phyloP scores from a whole-genome alignment of 2,113 vertebrate genomes.

The Pseudonaja textilis region DNA sequence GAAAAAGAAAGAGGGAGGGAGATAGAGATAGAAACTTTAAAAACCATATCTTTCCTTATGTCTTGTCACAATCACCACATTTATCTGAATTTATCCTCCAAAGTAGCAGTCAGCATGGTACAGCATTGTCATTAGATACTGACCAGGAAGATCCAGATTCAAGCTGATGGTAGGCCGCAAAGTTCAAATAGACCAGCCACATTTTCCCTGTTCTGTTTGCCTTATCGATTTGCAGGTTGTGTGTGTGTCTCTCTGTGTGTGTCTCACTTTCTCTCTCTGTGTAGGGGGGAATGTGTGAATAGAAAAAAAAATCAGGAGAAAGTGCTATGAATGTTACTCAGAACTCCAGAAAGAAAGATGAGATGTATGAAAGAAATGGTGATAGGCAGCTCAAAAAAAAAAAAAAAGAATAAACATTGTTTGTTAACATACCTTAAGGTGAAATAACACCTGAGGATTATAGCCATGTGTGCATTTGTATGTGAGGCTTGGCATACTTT shows the following conservation, averaged over 20 bases:
- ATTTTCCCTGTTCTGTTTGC: neutral
- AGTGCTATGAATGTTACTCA: neutral
- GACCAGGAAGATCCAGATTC: neutral
- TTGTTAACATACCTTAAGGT: neutral
- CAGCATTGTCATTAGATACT: neutral
- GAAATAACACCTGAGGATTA: neutral
- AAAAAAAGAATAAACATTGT: neutral
- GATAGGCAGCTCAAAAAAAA: neutral
- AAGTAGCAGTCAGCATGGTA: neutral
- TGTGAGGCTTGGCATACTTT: neutral
- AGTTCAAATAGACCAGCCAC: neutral
- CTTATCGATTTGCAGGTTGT: neutral
- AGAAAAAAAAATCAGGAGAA: neutral
- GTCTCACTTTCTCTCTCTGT: too few species aligned
- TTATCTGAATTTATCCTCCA: neutral
- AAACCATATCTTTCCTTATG: neutral
- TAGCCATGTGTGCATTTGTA: neutral
- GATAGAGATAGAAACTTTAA: neutral
- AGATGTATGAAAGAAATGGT: neutral
- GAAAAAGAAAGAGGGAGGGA: neutral
- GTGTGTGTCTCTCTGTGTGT: neutral
- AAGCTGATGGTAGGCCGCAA: neutral
- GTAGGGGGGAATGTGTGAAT: neutral
- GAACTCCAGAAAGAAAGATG: neutral
- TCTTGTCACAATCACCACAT: neutral